These are phyloP conservation scores for Harpalus rufipes DNA, from an alignment of 2,888 invertebrate genomes.

Conservation along the genomic window DNA sequence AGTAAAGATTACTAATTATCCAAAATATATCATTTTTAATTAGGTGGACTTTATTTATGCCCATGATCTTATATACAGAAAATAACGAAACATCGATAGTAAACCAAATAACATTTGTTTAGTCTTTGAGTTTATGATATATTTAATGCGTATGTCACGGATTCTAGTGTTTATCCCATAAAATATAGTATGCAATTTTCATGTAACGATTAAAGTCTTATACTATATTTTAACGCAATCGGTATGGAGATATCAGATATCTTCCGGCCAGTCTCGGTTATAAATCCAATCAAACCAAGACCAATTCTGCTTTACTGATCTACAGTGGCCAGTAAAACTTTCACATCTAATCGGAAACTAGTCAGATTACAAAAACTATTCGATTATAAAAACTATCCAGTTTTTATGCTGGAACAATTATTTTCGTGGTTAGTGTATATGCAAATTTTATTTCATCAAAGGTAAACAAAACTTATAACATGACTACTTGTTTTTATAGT, in stretches of 20 bases:
- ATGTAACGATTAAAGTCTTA: no score
- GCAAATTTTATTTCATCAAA: slow-evolving; percentile 50
- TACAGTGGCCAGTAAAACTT: slow-evolving; percentile 39
- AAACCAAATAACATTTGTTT: no score
- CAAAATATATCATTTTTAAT: no score
- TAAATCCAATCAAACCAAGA: not conserved
- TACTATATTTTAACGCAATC: no score
- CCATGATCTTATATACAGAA: no score
- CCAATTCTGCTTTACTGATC: slow-evolving; percentile 30
- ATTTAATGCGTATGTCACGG: no score
- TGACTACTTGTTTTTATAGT: not conserved
- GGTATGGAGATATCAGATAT: not conserved
- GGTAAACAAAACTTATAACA: slow-evolving; percentile 46
- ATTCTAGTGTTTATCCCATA: no score
- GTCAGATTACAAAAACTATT: slow-evolving; percentile 21
- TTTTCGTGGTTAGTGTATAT: slow-evolving; percentile 38
- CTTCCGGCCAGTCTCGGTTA: not conserved
- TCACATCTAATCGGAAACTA: slow-evolving; percentile 46
- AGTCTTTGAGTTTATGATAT: no score
- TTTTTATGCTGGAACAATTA: slow-evolving; percentile 41
- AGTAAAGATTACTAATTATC: no score
- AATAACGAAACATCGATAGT: no score
- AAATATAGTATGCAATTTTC: no score
- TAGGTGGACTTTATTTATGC: no score
- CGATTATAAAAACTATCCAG: slow-evolving; percentile 24